These are phyloP conservation scores for Coregonus ussuriensis DNA, from an alignment of 2,797 vertebrate species.

Conservation along the genomic window DNA sequence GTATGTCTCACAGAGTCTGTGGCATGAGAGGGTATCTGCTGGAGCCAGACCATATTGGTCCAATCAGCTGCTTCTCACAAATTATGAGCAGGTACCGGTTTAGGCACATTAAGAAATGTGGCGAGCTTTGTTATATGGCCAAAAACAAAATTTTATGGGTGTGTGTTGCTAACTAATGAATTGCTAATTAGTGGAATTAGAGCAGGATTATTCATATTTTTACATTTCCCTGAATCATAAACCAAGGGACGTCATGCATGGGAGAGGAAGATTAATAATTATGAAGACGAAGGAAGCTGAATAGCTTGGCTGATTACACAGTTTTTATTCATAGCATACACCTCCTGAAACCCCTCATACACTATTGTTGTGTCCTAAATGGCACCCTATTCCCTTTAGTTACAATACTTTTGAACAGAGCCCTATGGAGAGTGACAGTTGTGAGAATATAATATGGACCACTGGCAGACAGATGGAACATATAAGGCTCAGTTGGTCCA, in stretches of 20 bases:
- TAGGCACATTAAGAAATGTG: too few species aligned
- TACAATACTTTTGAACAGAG: neutral
- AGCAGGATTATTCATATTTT: neutral
- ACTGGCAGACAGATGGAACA: slow-evolving; percentile 15
- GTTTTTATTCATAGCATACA: neutral
- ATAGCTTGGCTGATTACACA: neutral
- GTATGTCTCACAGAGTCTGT: too few species aligned
- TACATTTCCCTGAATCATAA: neutral
- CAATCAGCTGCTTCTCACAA: too few species aligned
- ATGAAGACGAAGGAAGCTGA: too few species aligned
- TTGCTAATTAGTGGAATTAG: neutral
- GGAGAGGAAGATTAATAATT: neutral
- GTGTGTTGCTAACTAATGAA: neutral
- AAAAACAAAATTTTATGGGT: too few species aligned
- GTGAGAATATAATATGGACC: slow-evolving; percentile 8
- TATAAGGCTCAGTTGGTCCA: slow-evolving; percentile 22
- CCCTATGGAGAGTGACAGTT: slow-evolving; percentile 29
- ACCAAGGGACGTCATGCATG: neutral
- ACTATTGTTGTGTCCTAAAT: too few species aligned
- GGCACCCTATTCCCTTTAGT: too few species aligned
- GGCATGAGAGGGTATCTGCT: too few species aligned
- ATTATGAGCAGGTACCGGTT: too few species aligned
- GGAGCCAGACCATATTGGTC: too few species aligned
- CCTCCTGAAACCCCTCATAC: neutral
- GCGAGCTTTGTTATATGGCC: too few species aligned